Conservation (phyloP, 2,888 invertebrate species). For the Drosophila neotestacea region DNA sequence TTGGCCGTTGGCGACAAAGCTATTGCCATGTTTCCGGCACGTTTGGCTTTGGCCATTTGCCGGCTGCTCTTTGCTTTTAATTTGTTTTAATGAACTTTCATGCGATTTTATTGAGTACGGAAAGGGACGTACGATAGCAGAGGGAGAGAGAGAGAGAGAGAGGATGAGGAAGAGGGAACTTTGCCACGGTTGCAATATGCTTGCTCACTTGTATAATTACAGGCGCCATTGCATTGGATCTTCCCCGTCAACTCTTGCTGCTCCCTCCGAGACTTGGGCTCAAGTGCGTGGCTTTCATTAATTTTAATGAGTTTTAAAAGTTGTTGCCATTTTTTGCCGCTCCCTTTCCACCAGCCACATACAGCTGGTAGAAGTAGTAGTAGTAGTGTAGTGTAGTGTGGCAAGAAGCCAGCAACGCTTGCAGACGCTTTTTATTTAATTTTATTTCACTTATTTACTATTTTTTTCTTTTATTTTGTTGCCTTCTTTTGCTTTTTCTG, state of each 20-base stretch:
- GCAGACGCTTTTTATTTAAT: constrained; percentile 57
- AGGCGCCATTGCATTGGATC: constrained; percentile 69
- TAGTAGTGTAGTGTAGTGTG: neutral
- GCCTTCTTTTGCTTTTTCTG: constrained; percentile 14
- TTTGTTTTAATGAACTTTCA: constrained; percentile 79
- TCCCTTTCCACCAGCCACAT: neutral
- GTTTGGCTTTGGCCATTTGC: constrained; percentile 57
- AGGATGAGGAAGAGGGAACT: neutral
- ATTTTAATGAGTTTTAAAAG: constrained; percentile 80
- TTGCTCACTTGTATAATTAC: constrained; percentile 79
- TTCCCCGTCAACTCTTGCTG: neutral
- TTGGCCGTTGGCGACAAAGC: constrained; percentile 30
- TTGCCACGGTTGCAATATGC: constrained; percentile 70
- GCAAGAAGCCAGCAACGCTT: constrained; percentile 23
- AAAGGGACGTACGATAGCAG: neutral
- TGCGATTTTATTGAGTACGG: constrained; percentile 63
- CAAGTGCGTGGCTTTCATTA: constrained; percentile 80
- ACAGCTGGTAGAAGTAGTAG: too few relatives aligned
- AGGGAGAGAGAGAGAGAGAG: too few relatives aligned
- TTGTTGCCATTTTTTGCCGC: constrained; percentile 64
- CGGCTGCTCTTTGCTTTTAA: constrained; percentile 70
- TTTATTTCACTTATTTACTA: constrained; percentile 63
- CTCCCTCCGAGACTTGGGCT: constrained; percentile 40
- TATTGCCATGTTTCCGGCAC: constrained; percentile 63
- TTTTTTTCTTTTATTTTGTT: constrained; percentile 37